Evolutionary conservation across 2,888 invertebrate genomes (phyloP), one percentile per base, ranked within the genome.

Genomic region (Esperia sulphurella): DNA sequence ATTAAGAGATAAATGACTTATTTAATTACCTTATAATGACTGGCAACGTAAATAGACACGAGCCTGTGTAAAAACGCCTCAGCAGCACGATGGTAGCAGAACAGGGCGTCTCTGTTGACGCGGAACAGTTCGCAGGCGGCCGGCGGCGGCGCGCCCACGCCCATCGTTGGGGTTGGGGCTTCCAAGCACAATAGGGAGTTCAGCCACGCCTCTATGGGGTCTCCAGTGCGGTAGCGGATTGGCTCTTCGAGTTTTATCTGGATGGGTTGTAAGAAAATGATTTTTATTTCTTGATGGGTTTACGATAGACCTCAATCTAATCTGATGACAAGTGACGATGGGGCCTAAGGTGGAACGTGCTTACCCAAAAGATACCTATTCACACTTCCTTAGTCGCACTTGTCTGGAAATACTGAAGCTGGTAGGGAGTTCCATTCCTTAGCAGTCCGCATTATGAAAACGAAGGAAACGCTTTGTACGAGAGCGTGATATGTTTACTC

Each of bases 81-180:
- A 0, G 97, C 96, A 0, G 97, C 97, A 71, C 95, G 95, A 73
- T 99, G 98, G 78, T 97, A 99, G 48, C 98, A 98, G 85, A 99
- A 99, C 29, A 99, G 83, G 0, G 98, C 97, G 79, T 99, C 99
- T 0, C 87, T 51, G 93, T 96, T 83, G 49, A 97, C 94, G 48
- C 96, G 94, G 81, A 94, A 97, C 43, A 99, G 91, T 55, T 98
- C 95, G 78, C 99, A 99, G 31, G 92, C 89, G 52, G 94, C 93
- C 0, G 98, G 98, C 0, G 96, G 93, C 30, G 99, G 99, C 55
- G 97, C 96, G 2, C 97, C 97, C 0, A 94, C 93, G 46, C 94
- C 90, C 0, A 93, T 89, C 0, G 92, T 77, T 0, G 94, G 92
- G 21, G 92, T 83, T 14, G 94, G 94, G 0, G 96, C 94, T 82